Evolutionary conservation across 2,888 invertebrate genomes (phyloP), one percentile per base, ranked within the genome.

Genomic region (Drosophila longiperda): DNA sequence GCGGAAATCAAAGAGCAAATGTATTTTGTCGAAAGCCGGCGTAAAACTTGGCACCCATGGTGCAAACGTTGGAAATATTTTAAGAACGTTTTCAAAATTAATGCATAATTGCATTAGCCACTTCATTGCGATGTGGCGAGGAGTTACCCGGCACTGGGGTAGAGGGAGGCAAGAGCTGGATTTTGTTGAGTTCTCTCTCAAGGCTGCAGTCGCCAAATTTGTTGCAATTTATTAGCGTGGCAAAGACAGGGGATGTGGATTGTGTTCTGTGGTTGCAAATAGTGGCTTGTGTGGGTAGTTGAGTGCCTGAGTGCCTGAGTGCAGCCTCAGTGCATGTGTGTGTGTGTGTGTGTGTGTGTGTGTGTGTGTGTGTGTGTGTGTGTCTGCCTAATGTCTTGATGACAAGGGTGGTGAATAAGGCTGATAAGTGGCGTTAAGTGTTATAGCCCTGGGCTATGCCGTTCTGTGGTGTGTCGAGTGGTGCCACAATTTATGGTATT

Each of bases 31-130:
- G 80, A 85, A 67, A 70, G 83, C 57, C 55, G 70, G 63, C 61
- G 48, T 58, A 49, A 66, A 80, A 82, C 52, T 82, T 87, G 80
- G 55, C 80, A 71, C 57, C 54, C 68, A 32, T 73, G 71, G 66
- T 61, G 86, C 64, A 87, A 86, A 76, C 75, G 88, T 59, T 69
- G 75, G 55, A 83, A 81, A 74, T 72, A 73, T 83, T 73, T 69
- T 45, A 63, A 74, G 89, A 66, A 69, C 72, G 61, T 59, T 70
- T 64, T 57, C 38, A 61, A 80, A 73, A 86, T 86, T 87, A 88
- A 90, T 72, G 81, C 75, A 88, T 90, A 86, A 86, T 86, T 88
- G 83, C 87, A 89, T 88, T 89, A 83, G 83, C 60, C 85, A 83
- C 90, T 89, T 75, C 70, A 73, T 75, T 77, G 69, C 8, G 12